Evolutionary conservation across 2,113 vertebrate species (phyloP).

Genomic region (Crotalus horridus): DNA sequence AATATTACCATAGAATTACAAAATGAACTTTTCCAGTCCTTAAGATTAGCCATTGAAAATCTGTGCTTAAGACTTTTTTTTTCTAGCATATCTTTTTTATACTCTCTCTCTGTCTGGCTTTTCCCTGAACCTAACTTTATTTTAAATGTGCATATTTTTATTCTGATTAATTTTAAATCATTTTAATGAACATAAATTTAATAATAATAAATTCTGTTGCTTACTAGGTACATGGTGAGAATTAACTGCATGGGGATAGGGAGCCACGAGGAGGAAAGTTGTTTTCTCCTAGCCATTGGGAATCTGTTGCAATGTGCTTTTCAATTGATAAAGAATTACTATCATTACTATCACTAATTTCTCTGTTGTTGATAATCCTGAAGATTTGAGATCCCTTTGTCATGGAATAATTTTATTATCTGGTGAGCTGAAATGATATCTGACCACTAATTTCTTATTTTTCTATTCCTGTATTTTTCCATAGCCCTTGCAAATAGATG

Average conservation of each 20-base stretch:
- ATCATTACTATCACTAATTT: not conserved
- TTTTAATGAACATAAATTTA: not conserved
- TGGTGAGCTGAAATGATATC: accelerated
- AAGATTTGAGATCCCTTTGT: not conserved
- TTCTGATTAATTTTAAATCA: not conserved
- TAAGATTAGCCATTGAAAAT: not conserved
- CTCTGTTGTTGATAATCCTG: not conserved
- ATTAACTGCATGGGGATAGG: not conserved
- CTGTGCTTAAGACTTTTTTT: not conserved
- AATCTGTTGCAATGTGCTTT: no score
- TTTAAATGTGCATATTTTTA: not conserved
- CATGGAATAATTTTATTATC: not conserved
- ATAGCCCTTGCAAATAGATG: conserved; percentile 94
- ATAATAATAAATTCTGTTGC: not conserved
- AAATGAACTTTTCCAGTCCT: not conserved
- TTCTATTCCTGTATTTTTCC: not conserved
- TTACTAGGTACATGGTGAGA: not conserved
- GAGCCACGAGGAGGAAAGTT: not conserved
- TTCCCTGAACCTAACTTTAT: not conserved
- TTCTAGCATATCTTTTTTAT: not conserved
- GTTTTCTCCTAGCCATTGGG: not conserved
- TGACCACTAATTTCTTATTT: conserved; percentile 22
- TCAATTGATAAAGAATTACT: not conserved
- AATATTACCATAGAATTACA: not conserved
- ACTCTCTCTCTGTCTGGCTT: not conserved